Evolutionary conservation across 92 coral and sea anemone genomes (phyloP).

Genomic region (Plumapathes pennacea): DNA sequence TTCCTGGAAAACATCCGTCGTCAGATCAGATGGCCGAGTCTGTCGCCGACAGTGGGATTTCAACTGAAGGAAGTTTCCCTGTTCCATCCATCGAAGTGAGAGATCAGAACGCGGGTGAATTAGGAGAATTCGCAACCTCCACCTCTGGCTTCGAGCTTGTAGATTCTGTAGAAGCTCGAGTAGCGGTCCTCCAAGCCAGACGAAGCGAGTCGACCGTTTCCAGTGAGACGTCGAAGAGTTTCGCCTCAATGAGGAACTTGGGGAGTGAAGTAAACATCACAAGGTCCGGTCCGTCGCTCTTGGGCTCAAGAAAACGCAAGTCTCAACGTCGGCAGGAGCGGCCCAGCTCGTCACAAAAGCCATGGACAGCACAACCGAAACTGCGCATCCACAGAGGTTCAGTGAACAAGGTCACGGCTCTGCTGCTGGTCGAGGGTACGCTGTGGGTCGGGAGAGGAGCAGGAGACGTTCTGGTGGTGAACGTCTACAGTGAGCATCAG

Average conservation of each 20-base stretch:
- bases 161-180: slow-evolving; percentile 48
- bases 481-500: slow-evolving; percentile 62
- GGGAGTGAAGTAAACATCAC: slow-evolving; percentile 22
- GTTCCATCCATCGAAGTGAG: neutral
- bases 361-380: slow-evolving; percentile 58
- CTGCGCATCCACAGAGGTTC: slow-evolving; percentile 73
- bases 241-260: slow-evolving; percentile 52
- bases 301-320: slow-evolving; percentile 53
- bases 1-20: too few relatives aligned
- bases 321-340: slow-evolving; percentile 32
- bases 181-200: slow-evolving; percentile 51
- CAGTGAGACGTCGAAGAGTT: neutral
- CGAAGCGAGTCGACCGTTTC: slow-evolving; percentile 11
- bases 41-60: neutral
- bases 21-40: neutral
- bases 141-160: slow-evolving; percentile 60
- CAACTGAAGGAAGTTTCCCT: slow-evolving; percentile 27
- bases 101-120: neutral
- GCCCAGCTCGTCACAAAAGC: neutral
- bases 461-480: slow-evolving; percentile 69
- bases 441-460: slow-evolving; percentile 81
- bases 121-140: neutral
- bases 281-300: slow-evolving; percentile 51
- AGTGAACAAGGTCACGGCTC: slow-evolving; percentile 70
- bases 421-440: slow-evolving; percentile 64